phyloP scores from a whole-genome alignment of 1,140 invertebrate genomes.

The Ceratoteleas bidentatus region DNA sequence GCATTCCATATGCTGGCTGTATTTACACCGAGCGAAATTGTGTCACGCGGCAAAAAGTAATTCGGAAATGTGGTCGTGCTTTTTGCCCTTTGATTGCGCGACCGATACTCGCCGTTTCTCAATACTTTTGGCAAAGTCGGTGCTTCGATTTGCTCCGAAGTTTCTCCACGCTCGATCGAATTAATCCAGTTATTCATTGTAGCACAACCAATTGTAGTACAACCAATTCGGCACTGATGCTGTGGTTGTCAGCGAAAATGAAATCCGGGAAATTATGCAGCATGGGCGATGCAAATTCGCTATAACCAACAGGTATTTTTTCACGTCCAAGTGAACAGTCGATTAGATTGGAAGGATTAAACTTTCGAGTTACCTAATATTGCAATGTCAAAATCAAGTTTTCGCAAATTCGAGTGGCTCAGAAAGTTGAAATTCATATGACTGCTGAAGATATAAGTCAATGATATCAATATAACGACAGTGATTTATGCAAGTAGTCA shows the following conservation, averaged over 20 bases:
- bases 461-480: too few relatives aligned
- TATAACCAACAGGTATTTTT: not conserved
- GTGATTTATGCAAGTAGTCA: too few relatives aligned
- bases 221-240: not conserved
- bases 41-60: conserved; percentile 34
- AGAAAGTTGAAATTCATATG: too few relatives aligned
- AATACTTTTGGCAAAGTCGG: conserved; percentile 28
- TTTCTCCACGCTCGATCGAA: conserved; percentile 1
- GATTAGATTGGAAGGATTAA: too few relatives aligned
- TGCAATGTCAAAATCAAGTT: too few relatives aligned
- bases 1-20: conserved; percentile 47
- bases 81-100: conserved; percentile 17
- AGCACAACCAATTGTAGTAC: not conserved
- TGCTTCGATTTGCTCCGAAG: conserved; percentile 18
- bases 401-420: too few relatives aligned
- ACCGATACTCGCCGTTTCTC: conserved; percentile 27
- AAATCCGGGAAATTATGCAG: not conserved
- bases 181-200: conserved; percentile 16
- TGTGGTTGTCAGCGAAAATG: not conserved
- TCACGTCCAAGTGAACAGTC: too few relatives aligned
- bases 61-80: conserved; percentile 13
- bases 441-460: too few relatives aligned
- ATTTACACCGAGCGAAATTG: conserved; percentile 6
- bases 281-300: not conserved
- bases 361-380: too few relatives aligned